Base-by-base conservation (phyloP, 2,888 invertebrate genomes). In the Pogonocherus hispidulus region DNA sequence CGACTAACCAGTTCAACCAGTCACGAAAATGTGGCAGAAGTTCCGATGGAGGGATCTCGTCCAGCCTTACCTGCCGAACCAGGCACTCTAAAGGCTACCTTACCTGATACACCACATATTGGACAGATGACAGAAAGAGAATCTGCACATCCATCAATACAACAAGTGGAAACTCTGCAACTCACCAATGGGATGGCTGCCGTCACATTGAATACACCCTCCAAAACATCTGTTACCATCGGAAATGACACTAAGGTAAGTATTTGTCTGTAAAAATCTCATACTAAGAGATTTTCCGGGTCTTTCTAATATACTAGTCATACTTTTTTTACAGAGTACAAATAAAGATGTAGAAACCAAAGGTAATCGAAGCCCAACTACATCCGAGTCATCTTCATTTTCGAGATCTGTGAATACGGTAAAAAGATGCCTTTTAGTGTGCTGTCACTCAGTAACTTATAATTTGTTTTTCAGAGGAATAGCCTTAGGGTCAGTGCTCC, bases 51-150 rank as follows among this genome's bases (percentile, higher is more conserved):
- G 84, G 95, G 94, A 1, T 92, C 94, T 0, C 90, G 89, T 75
- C 94, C 94, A 3, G 96, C 96, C 5, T 89, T 91, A 81, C 95
- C 95, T 0, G 96, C 96, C 0, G 95, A 95, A 84, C 96, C 96
- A 0, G 97, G 97, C 23, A 97, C 97, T 0, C 88, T 97, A 52
- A 96, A 97, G 84, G 93, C 95, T 0, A 93, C 97, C 0, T 87
- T 98, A 27, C 91, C 97, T 0, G 98, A 96, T 71, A 98, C 97
- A 0, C 98, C 98, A 8, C 93, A 92, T 41, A 81, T 81, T n/a
- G 79, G 71, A 18, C 81, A 81, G 64, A 81, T 81, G 78, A 99
- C 99, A 3, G 98, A 98, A 85, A 91, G 94, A 66, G 95, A 97
- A 82, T 94, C 95, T 0, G 97, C 98, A 0, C 96, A 97, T 87